Evolutionary conservation across 2,797 vertebrate species (phyloP).

Genomic region (Neopelma chrysocephalum): DNA sequence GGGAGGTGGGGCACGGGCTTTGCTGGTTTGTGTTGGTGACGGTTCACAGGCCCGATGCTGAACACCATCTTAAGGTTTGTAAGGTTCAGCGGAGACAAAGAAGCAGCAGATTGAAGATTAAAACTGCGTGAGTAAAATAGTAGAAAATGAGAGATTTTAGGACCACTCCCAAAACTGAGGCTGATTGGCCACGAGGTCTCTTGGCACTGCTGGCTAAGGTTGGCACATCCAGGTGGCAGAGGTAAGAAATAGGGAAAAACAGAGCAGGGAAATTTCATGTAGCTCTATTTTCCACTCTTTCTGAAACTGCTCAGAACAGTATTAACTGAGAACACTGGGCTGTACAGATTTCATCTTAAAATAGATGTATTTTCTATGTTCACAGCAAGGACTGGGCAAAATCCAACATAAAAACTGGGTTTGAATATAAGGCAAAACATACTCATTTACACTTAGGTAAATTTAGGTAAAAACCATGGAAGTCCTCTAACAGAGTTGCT

Average conservation of each 20-base stretch:
- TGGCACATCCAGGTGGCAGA: not conserved
- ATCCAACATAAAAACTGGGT: not conserved
- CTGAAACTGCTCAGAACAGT: not conserved
- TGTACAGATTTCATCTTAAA: not conserved
- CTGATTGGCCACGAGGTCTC: not conserved
- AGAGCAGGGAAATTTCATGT: not conserved
- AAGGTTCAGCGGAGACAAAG: not conserved
- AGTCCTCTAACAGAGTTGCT: not conserved
- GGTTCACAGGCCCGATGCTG: accelerated
- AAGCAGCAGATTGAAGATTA: not conserved
- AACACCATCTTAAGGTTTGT: accelerated
- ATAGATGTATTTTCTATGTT: not conserved
- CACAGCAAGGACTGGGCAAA: not conserved
- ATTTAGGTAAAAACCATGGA: not conserved
- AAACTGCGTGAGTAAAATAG: not conserved
- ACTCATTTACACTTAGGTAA: not conserved
- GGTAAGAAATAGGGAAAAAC: not conserved
- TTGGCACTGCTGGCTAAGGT: not conserved
- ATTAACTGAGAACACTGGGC: not conserved
- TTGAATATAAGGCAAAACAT: not conserved
- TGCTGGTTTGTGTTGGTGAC: accelerated
- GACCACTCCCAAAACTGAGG: not conserved
- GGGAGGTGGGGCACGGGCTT: conserved; percentile 51
- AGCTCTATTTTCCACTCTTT: not conserved
- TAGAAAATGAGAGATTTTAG: not conserved